Evolutionary conservation across 2,797 vertebrate genomes (phyloP), one percentile per base, ranked within the genome.

Genomic region (Scleropages formosus): DNA sequence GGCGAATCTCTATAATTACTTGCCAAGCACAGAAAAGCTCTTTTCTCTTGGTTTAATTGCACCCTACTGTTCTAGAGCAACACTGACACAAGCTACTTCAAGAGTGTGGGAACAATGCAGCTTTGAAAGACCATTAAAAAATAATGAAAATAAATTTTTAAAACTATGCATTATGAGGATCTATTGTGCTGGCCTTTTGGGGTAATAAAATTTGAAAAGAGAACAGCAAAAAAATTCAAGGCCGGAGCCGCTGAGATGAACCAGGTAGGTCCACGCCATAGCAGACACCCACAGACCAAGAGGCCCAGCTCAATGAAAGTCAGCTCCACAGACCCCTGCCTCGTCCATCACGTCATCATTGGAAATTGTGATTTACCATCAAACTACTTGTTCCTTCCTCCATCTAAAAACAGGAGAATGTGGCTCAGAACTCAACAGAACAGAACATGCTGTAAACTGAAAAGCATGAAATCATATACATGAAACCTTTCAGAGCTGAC

Each of bases 11-110:
- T 78, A 39, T 74, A 74, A 78, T 62, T 71, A 75, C 59, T 46
- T 16, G 15, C 56, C 26, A 20, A 20, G 31, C n/a, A 63, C 56
- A 74, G 60, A 75, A 49, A 53, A 64, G 27, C 15, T 27, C n/a
- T 20, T 56, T 74, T 74, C 59, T 39, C 60, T 18, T 12, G 39
- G 31, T 70, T 78, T 70, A 78, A 78, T 63, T 71, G 66, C 68
- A 66, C 65, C 39, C 44, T 75, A 12, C 66, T 78, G 22, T 60
- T 74, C 64, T 18, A 26, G 27, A 63, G 46, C 13, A 39, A 61
- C 44, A 61, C 24, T 47, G 59, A 53, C 18, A 31, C 53, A 12
- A 68, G 26, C 39, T 49, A 53, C 75, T 70, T 78, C 56, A 58
- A 63, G 67, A 27, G 67, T 39, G 67, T 24, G 51, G 66, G 20